Percentiles rank a stretch among this genome's conserved stretches.
These are phyloP conservation scores for Myrmecobius fasciatus DNA, from an alignment of 2,113 vertebrate species.

Conservation along the genomic window DNA sequence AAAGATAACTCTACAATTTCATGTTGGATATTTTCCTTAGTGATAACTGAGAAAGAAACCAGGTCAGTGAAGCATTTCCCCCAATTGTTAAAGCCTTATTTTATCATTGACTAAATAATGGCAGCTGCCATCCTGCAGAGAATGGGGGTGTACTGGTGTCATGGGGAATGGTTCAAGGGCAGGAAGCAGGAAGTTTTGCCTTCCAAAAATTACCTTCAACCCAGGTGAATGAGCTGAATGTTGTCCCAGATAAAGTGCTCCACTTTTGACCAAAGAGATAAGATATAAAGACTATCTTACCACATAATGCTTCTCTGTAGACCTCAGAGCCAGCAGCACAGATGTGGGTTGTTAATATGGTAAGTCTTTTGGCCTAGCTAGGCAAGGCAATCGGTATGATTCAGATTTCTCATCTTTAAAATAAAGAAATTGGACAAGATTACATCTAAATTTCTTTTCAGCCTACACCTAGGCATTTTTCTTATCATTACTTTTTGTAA, in stretches of 20 bases:
- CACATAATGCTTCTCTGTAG: background rate
- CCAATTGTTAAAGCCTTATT: slow-evolving; percentile 48
- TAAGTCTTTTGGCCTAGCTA: background rate
- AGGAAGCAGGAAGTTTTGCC: slow-evolving; percentile 23
- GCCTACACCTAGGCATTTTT: background rate
- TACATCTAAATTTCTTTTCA: background rate
- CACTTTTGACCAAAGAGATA: background rate
- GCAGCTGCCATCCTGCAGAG: background rate
- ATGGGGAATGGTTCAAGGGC: background rate
- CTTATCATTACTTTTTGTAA: background rate
- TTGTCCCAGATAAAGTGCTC: background rate
- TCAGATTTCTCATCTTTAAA: background rate
- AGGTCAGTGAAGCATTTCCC: slow-evolving; percentile 61
- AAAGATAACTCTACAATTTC: slow-evolving; percentile 13
- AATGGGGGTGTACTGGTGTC: background rate
- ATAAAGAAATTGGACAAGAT: background rate
- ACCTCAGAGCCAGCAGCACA: background rate
- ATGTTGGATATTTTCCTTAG: slow-evolving; percentile 45
- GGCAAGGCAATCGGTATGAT: background rate
- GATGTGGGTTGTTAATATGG: background rate
- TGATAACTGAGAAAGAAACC: slow-evolving; percentile 58
- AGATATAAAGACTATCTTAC: background rate
- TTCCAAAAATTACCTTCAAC: slow-evolving; percentile 2
- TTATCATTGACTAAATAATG: slow-evolving; percentile 38
- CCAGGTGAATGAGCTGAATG: background rate